Evolutionary conservation across 2,113 vertebrate genomes (phyloP).

Genomic region (Sus scrofa): T2T-Sscrofa CM000816.6:13676501-13677000

Average conservation of each 20-base stretch:
- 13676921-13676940: background rate
- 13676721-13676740: fast-evolving
- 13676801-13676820: background rate
- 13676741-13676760: fast-evolving
- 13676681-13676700: background rate
- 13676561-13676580: background rate
- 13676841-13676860: background rate
- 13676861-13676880: background rate
- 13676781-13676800: fast-evolving
- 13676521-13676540: background rate
- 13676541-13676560: background rate
- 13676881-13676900: background rate
- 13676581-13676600: background rate
- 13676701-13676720: background rate
- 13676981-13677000: constrained; percentile 64
- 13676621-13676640: background rate
- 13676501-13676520: background rate
- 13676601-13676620: background rate
- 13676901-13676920: background rate
- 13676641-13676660: background rate
- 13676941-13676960: constrained; percentile 54
- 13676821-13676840: background rate
- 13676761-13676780: background rate
- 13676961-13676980: constrained; percentile 18
- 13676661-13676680: background rate